phyloP scores from a whole-genome alignment of 2,113 vertebrate genomes.

The Gymnocephalus cernua region DNA sequence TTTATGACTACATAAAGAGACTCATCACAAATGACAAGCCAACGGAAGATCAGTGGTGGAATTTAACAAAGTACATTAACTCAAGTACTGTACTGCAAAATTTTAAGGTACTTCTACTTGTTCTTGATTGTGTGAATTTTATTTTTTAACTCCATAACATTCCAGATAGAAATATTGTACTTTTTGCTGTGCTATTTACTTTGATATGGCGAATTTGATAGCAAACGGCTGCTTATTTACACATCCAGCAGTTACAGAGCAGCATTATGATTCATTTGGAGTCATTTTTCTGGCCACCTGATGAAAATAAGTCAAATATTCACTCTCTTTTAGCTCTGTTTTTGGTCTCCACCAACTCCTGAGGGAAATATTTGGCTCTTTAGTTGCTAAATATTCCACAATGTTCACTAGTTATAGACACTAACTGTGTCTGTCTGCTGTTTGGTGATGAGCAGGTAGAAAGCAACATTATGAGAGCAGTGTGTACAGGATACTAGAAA shows the following conservation, averaged over 20 bases:
- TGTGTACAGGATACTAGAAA: too few relatives aligned
- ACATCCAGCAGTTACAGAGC: not conserved
- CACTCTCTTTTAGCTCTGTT: not conserved
- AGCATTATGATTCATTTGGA: not conserved
- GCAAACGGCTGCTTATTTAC: not conserved
- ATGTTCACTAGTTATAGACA: not conserved
- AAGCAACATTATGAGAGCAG: not conserved
- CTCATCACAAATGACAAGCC: constrained; percentile 5
- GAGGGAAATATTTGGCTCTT: not conserved
- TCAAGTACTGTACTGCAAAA: not conserved
- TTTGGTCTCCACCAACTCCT: constrained; percentile 11
- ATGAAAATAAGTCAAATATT: not conserved
- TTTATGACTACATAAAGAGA: constrained; percentile 4
- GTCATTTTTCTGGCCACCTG: not conserved
- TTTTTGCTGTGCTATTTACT: not conserved
- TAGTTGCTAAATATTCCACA: not conserved
- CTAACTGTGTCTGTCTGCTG: not conserved
- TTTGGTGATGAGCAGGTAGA: not conserved
- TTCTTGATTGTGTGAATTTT: not conserved
- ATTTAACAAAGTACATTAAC: not conserved
- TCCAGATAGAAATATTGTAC: not conserved
- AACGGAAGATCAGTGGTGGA: not conserved
- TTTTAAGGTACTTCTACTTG: not conserved
- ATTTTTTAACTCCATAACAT: too few relatives aligned
- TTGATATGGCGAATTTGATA: not conserved